Evolutionary conservation across 1,140 invertebrate genomes (phyloP), one percentile per base, ranked within the genome.

Genomic region (Eumeta japonica): DNA sequence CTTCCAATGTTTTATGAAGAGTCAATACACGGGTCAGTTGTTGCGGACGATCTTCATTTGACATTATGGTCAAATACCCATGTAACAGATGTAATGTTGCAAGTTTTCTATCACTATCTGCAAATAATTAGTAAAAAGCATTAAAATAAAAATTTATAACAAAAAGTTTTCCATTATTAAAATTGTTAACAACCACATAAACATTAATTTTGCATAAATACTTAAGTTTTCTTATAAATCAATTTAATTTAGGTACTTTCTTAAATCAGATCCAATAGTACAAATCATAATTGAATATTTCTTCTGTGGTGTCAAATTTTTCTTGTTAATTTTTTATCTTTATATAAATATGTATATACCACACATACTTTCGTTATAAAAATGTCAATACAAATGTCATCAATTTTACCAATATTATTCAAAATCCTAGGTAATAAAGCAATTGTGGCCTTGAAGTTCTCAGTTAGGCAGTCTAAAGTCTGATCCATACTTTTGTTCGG

Each of bases 41-140:
- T 42, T 79, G 68, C 27, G 71, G 67, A 45, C 43, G 39, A 3
- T 24, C 27, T 0, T 9, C 18, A 11, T 39, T 41, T 30, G 52
- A 41, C 41, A 86, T 63, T 16, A 84, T 46, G 32, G 61, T 61
- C 11, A 85, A 52, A 54, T 85, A 87, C 7, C 83, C 84, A 24
- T 72, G 61, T 2, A 86, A 44, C 20, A 83, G 64, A 57, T 80
- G 79, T 28, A 85, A 56, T 3, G 64, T 62, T 1, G 71, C 60
- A 24, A 82, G 41, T 55, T 85, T 83, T 42, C 78, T 62, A 3
- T 47, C 56, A 20, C 79, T 66, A 57, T 83, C 82, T 84, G 50
- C 10, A 61, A 59, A 41, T 36, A 32, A 2, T 35, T 35, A 47
- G n/a, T 24, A 24, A 5, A n/a, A n/a, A n/a, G n/a, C n/a, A n/a